Evolutionary conservation across 2,797 vertebrate genomes (phyloP), one percentile per base, ranked within the genome.

Genomic region (Lutjanus campechanus): DNA sequence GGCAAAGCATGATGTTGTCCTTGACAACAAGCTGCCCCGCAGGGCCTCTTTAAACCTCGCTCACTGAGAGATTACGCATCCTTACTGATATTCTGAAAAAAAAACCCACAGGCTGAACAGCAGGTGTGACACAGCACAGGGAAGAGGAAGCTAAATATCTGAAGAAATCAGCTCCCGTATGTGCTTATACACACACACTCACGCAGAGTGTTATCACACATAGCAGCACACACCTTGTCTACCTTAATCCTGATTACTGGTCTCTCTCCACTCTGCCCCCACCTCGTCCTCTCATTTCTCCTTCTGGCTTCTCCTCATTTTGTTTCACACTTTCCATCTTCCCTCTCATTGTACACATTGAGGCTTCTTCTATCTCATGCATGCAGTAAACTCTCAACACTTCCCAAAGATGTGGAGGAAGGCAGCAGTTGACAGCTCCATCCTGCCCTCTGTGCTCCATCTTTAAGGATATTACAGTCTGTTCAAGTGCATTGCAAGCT

Each of bases 31-130:
- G 59, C 8, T 0, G 5, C 77, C 49, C 74, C 8, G 20, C 56
- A n/a, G 77, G 54, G 59, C 63, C 47, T 62, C 69, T 77, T 71
- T 46, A 84, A 81, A 72, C 50, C 58, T 81, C 46, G 11, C 43
- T 69, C 51, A 20, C 64, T 50, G 7, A 78, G 51, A 76, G 60
- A 85, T 85, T 77, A 79, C 3, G 2, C 49, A 58, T 77, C 20
- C 25, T 36, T 3, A 16, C 73, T 44, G 73, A 69, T 80, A 55
- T 66, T 62, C 55, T 71, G 12, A 70, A 83, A 69, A 50, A 36
- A 36, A 36, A 69, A 50, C 2, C 22, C 6, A 0, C 11, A 12
- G n/a, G 29, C 50, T 55, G 22, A 69, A 44, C n/a, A 73, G 43
- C 7, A 10, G n/a, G 44, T n/a, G 22, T 55, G 51, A 68, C 15